These are phyloP conservation scores for Sakesphorus luctuosus DNA, from an alignment of 2,113 vertebrate genomes.

Conservation along the genomic window DNA sequence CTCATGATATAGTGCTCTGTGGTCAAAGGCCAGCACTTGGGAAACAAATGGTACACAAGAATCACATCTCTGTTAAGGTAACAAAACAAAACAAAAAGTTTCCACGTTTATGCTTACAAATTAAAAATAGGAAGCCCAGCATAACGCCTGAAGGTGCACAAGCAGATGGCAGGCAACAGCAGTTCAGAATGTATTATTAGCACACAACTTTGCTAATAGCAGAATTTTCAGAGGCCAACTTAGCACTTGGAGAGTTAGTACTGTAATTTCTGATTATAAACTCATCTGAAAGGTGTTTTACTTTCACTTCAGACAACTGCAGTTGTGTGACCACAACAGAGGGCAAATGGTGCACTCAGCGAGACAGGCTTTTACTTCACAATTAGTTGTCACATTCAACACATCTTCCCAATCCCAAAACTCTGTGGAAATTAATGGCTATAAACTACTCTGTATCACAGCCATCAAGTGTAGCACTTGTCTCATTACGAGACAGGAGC, in stretches of 20 bases:
- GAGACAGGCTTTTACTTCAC: not conserved
- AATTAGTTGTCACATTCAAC: not conserved
- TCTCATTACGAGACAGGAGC: not conserved
- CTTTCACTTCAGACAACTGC: not conserved
- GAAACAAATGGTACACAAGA: not conserved
- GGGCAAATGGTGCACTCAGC: not conserved
- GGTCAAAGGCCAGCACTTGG: not conserved
- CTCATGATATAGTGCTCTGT: not conserved
- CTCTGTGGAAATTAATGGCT: not conserved
- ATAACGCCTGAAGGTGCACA: not conserved
- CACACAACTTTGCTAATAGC: not conserved
- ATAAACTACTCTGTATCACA: not conserved
- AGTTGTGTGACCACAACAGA: not conserved
- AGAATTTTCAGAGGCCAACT: not conserved
- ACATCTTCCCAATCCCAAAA: not conserved
- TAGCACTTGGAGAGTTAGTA: not conserved
- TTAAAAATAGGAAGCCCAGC: not conserved
- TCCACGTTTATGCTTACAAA: not conserved
- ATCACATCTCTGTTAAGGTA: not conserved
- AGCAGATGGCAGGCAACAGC: not conserved
- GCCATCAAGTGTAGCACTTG: not conserved
- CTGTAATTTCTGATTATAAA: not conserved
- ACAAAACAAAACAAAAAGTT: not conserved
- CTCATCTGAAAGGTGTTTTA: not conserved
- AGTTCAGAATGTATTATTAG: not conserved